These are phyloP conservation scores for Syngnathus scovelli DNA, from an alignment of 2,113 vertebrate species.

Conservation along the genomic window DNA sequence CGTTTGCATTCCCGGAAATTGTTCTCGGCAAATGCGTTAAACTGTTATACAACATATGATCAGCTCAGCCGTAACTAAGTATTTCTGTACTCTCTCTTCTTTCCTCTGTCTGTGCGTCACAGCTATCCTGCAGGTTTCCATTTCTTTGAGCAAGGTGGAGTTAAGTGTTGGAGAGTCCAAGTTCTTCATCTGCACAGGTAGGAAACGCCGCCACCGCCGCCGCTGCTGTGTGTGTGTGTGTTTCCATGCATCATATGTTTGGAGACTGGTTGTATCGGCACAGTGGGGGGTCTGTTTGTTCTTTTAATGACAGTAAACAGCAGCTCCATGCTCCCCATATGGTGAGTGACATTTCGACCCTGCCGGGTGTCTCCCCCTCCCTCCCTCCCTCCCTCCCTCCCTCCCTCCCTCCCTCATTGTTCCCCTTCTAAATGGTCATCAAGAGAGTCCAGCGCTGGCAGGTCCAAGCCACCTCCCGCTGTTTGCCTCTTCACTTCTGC, in stretches of 20 bases:
- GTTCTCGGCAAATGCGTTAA: no score
- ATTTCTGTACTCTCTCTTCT: not conserved
- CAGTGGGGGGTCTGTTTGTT: constrained; percentile 8
- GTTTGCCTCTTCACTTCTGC: constrained; percentile 45
- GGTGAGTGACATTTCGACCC: constrained; percentile 31
- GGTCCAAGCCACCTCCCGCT: constrained; percentile 41
- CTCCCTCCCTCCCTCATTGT: constrained; percentile 12
- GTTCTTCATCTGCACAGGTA: constrained; percentile 99
- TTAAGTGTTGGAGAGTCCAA: constrained; percentile 97
- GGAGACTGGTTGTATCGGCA: not conserved
- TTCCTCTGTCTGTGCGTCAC: constrained; percentile 26
- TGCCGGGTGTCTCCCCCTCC: not conserved
- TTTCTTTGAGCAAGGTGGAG: constrained; percentile 96
- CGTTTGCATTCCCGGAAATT: no score
- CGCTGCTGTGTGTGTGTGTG: not conserved
- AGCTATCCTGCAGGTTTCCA: constrained; percentile 95
- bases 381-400: not conserved
- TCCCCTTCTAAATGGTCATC: constrained; percentile 16
- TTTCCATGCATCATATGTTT: constrained; percentile 11
- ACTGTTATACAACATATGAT: not conserved
- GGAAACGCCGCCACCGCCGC: not conserved
- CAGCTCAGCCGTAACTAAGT: not conserved
- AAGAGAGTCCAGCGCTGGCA: constrained; percentile 30
- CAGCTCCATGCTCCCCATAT: constrained; percentile 23
- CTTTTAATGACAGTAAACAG: constrained; percentile 4